A percentile compares a stretch with the other conserved stretches of the same genome.
Evolutionary conservation across 2,888 invertebrate species (phyloP).

Genomic region (Patella ulyssiponensis): DNA sequence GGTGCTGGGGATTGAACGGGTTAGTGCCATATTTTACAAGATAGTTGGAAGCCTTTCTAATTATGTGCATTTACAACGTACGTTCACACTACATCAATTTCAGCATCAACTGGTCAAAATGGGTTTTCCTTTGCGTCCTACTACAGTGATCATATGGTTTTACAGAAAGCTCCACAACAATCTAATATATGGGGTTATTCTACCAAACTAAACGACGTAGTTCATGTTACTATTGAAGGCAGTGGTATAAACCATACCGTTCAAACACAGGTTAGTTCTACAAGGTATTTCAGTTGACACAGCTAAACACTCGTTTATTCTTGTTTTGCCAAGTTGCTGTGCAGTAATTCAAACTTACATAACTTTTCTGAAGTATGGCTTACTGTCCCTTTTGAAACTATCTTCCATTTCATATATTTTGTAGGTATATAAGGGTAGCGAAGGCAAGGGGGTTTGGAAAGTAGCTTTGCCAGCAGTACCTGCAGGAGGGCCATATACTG

Average conservation of each 20-base stretch:
- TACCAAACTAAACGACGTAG: conserved; percentile 29
- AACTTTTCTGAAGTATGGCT: too few species aligned
- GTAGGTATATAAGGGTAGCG: conserved; percentile 11
- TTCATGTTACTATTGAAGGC: conserved; percentile 24
- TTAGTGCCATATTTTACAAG: too few species aligned
- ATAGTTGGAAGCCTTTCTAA: too few species aligned
- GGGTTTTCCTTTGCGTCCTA: conserved; percentile 24
- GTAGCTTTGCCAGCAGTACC: conserved; percentile 44
- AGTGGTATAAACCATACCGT: conserved; percentile 5
- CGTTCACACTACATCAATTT: background rate
- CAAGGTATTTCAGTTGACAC: background rate
- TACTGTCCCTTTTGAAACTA: too few species aligned
- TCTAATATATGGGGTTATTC: conserved; percentile 47
- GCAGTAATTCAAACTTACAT: too few species aligned
- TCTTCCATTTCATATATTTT: too few species aligned
- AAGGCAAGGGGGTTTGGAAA: conserved; percentile 43
- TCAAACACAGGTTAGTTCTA: background rate
- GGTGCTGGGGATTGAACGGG: too few species aligned
- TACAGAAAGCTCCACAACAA: conserved; percentile 44
- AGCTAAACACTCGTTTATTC: too few species aligned
- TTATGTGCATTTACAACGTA: too few species aligned
- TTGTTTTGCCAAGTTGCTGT: too few species aligned
- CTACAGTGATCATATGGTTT: conserved; percentile 46
- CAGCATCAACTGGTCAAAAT: background rate
- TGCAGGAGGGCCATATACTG: conserved; percentile 41